Base-by-base conservation (phyloP, 2,113 vertebrate genomes). In the Isichthys henryi region DNA sequence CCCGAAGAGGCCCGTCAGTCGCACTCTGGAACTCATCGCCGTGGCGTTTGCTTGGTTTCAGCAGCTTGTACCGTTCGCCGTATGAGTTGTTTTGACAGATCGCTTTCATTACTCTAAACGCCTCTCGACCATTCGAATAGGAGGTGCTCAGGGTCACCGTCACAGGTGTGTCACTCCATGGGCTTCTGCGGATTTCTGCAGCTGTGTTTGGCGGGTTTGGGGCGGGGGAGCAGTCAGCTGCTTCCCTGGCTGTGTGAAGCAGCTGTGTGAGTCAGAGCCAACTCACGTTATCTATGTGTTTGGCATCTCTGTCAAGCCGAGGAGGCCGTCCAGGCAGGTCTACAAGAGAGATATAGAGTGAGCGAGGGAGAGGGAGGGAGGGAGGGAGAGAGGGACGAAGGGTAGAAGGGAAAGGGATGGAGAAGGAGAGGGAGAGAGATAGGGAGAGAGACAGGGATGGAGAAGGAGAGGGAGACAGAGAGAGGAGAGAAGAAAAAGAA, bases 221-320 rank as follows among this genome's bases (percentile, higher is more conserved):
- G 31, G 5, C 5, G 11, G 74, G 13, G 21, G 74, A 1, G 19
- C 1, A 39, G n/a, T 35, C n/a, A 5, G 31, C 92, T 88, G 83
- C 93, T 91, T 88, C 70, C 88, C 89, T 58, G 66, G 89, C 53
- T 3, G 53, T 94, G 93, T 93, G 94, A 94, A 92, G 94, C 92
- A 5, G 90, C 74, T 88, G 83, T 91, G 91, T 93, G 93, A 92
- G 88, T 77, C 91, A 89, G 88, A 13, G 80, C 93, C 94, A 92
- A 91, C 94, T 92, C 93, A 92, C 92, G 92, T 93, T 93, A 93
- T 93, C 91, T 46, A 88, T 50, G 90, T 90, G 86, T 93, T 93
- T 92, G 93, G 91, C 92, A 91, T 92, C 89, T 90, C 93, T 94
- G 93, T 94, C 90, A 93, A 92, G 90, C 94, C 74, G 90, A 90